phyloP scores from a whole-genome alignment of 2,797 vertebrate genomes.

The Trachops cirrhosus region DNA sequence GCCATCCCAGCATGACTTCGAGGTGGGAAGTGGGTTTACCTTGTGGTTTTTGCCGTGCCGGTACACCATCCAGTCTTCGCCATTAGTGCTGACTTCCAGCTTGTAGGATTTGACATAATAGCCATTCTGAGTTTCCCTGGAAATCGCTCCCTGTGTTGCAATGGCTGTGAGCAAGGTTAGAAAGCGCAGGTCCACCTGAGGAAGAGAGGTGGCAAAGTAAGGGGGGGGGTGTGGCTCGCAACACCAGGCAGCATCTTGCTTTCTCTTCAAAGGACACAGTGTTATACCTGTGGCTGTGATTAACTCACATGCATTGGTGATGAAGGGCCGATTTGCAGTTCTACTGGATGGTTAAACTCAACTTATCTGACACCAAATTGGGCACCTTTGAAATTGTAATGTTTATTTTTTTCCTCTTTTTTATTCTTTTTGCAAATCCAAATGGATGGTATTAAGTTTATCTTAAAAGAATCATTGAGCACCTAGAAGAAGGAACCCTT shows the following conservation, averaged over 20 bases:
- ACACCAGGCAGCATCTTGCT: background rate
- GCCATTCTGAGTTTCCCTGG: slow-evolving; percentile 93
- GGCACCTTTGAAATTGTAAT: background rate
- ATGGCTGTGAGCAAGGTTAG: slow-evolving; percentile 95
- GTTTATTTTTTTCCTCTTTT: background rate
- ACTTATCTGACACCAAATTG: background rate
- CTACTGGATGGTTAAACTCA: background rate
- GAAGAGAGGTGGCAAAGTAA: background rate
- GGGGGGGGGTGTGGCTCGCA: background rate
- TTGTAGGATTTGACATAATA: slow-evolving; percentile 97
- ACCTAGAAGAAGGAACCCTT: background rate
- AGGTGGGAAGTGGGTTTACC: slow-evolving; percentile 81
- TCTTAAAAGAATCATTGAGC: background rate
- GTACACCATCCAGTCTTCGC: slow-evolving; percentile 99
- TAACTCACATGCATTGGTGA: background rate
- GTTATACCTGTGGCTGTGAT: background rate
- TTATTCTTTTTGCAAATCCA: background rate
- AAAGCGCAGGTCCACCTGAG: slow-evolving; percentile 89
- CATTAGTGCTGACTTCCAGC: slow-evolving; percentile 98
- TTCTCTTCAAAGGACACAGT: background rate
- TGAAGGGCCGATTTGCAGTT: background rate
- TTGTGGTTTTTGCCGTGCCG: slow-evolving; percentile 98
- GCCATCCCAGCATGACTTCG: background rate
- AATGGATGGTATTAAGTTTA: background rate
- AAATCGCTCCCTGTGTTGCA: slow-evolving; percentile 96